Conservation (phyloP, 2,797 vertebrate genomes). For the Neosilurus hyrtlii region DNA sequence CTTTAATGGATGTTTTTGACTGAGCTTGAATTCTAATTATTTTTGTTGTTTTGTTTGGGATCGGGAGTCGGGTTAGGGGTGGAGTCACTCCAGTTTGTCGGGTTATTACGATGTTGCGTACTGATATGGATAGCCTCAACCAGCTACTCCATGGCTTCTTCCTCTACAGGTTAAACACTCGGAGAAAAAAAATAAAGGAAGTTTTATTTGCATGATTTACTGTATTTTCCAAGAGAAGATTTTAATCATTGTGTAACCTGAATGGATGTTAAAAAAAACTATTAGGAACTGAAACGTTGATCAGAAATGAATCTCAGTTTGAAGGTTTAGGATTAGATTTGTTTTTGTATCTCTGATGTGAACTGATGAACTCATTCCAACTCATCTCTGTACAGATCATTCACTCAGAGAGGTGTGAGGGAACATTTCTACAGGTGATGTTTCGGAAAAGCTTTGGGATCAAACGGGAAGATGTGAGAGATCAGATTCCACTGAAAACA, state of each 20-base stretch:
- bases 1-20: slow-evolving; percentile 73
- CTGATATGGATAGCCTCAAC: slow-evolving; percentile 16
- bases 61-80: slow-evolving; percentile 4
- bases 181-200: slow-evolving; percentile 61
- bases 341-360: slow-evolving; percentile 58
- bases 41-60: slow-evolving; percentile 58
- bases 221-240: slow-evolving; percentile 77
- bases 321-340: slow-evolving; percentile 61
- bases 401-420: not conserved
- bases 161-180: slow-evolving; percentile 62
- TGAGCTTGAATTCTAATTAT: slow-evolving; percentile 72
- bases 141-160: not conserved
- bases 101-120: slow-evolving; percentile 20
- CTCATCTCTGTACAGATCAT: not conserved
- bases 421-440: slow-evolving; percentile 26
- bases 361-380: slow-evolving; percentile 56
- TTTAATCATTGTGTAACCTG: slow-evolving; percentile 77
- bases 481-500: not conserved
- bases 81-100: not conserved
- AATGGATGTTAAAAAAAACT: slow-evolving; percentile 72
- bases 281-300: slow-evolving; percentile 65
- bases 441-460: slow-evolving; percentile 45
- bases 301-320: slow-evolving; percentile 60
- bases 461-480: not conserved
- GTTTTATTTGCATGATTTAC: slow-evolving; percentile 82